These are phyloP conservation scores for Phyto melanocephala DNA, from an alignment of 2,888 invertebrate species.

Conservation along the genomic window DNA sequence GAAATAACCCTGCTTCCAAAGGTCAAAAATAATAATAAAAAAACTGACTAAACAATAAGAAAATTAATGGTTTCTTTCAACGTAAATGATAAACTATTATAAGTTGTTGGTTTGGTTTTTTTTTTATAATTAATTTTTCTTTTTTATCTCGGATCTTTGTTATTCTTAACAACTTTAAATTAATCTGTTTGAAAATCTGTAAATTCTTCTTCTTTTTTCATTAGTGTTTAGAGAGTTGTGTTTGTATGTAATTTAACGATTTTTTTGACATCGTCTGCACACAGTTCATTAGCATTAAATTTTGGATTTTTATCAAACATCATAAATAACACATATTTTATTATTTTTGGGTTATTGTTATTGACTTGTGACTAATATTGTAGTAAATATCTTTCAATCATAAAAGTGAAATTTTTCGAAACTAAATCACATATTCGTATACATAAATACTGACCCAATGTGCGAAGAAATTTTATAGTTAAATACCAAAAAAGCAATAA, in stretches of 20 bases:
- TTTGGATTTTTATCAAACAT: not conserved
- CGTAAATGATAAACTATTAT: not conserved
- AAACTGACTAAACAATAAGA: not conserved
- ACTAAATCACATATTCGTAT: not conserved
- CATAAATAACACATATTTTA: not conserved
- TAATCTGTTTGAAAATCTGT: constrained; percentile 1
- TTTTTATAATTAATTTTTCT: not conserved
- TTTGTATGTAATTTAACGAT: not conserved
- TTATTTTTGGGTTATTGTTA: constrained; percentile 16
- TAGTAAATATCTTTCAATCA: not conserved
- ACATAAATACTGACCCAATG: not conserved
- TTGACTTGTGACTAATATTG: constrained; percentile 1
- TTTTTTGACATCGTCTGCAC: not conserved
- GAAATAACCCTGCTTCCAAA: constrained; percentile 23
- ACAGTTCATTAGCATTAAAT: not conserved
- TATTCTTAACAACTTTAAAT: not conserved
- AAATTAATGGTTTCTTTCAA: constrained; percentile 38
- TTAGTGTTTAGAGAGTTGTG: not conserved
- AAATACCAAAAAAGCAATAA: too few relatives aligned
- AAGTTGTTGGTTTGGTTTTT: not conserved
- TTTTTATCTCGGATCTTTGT: not conserved
- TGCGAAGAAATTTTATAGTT: too few relatives aligned
- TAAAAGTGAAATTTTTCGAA: constrained; percentile 20
- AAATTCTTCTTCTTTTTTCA: not conserved
- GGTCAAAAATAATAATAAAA: not conserved